Evolutionary conservation across 2,888 invertebrate species (phyloP).

Genomic region (Thereva nobilitata): DNA sequence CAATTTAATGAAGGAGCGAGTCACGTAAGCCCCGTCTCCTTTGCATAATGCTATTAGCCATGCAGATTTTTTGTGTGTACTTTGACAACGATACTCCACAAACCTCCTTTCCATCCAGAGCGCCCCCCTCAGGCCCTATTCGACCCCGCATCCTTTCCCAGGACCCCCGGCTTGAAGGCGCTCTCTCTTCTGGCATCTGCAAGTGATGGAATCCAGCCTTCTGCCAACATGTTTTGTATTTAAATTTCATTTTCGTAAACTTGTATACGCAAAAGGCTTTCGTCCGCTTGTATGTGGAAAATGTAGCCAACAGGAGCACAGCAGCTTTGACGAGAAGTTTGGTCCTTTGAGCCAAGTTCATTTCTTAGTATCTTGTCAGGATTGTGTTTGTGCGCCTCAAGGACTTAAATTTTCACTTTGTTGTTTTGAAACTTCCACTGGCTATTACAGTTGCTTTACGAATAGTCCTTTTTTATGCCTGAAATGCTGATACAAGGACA

Average conservation of each 20-base stretch:
- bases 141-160: no score
- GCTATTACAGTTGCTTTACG: slow-evolving; percentile 11
- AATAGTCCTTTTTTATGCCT: slow-evolving; percentile 11
- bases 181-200: slow-evolving; percentile 14
- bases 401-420: slow-evolving; percentile 32
- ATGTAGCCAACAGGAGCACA: background rate
- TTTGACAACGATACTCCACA: slow-evolving; percentile 24
- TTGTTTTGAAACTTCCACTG: slow-evolving; percentile 14
- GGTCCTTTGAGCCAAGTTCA: no score
- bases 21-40: slow-evolving; percentile 24
- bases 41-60: slow-evolving; percentile 32
- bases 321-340: background rate
- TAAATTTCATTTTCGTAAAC: slow-evolving; percentile 25
- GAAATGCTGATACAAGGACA: slow-evolving; percentile 9
- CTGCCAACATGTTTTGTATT: slow-evolving; percentile 31
- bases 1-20: slow-evolving; percentile 23
- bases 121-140: no score
- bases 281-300: background rate
- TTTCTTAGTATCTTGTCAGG: background rate
- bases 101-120: no score
- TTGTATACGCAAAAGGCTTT: background rate
- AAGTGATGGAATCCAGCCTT: slow-evolving; percentile 1
- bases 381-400: background rate
- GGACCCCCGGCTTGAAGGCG: background rate
- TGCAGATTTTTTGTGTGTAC: slow-evolving; percentile 31